A percentile compares a stretch with the other conserved stretches of the same genome.
Conservation (phyloP, 1,140 invertebrate species). For the Onthophagus taurus region DNA sequence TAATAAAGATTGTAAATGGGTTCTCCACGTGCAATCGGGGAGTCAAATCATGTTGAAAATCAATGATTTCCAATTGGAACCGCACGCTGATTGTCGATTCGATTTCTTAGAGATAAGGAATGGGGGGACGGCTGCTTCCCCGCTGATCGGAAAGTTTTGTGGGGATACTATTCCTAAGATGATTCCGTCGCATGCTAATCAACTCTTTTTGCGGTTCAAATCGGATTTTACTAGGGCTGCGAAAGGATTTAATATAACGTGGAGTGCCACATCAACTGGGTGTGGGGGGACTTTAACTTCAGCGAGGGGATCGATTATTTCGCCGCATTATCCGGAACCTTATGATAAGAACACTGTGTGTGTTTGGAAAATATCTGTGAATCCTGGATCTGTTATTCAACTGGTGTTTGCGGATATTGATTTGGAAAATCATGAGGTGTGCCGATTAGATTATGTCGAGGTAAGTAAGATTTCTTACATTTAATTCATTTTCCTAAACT, state of each 20-base stretch:
- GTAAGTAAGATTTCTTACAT: no score
- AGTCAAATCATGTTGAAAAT: conserved; percentile 64
- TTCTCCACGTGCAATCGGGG: conserved; percentile 53
- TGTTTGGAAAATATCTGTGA: conserved; percentile 67
- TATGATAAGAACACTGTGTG: conserved; percentile 61
- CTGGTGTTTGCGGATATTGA: conserved; percentile 65
- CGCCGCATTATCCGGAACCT: conserved; percentile 71
- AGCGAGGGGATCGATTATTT: conserved; percentile 57
- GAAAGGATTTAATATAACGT: conserved; percentile 60
- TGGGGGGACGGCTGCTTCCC: conserved; percentile 54
- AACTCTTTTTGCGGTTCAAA: conserved; percentile 58
- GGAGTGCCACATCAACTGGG: conserved; percentile 58
- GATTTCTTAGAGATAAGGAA: conserved; percentile 80
- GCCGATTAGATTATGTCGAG: conserved; percentile 61
- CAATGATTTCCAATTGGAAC: conserved; percentile 49
- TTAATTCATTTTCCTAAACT: no score
- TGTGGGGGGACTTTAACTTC: conserved; percentile 69
- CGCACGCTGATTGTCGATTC: conserved; percentile 44
- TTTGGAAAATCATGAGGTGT: conserved; percentile 49
- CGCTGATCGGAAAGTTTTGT: conserved; percentile 65
- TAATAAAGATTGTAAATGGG: conserved; percentile 64
- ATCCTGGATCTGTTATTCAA: conserved; percentile 55
- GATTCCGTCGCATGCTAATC: conserved; percentile 59
- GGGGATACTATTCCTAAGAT: conserved; percentile 47
- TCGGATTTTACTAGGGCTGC: conserved; percentile 49